phyloP scores from a whole-genome alignment of 2,797 vertebrate species.

The Phataginus tricuspis region DNA sequence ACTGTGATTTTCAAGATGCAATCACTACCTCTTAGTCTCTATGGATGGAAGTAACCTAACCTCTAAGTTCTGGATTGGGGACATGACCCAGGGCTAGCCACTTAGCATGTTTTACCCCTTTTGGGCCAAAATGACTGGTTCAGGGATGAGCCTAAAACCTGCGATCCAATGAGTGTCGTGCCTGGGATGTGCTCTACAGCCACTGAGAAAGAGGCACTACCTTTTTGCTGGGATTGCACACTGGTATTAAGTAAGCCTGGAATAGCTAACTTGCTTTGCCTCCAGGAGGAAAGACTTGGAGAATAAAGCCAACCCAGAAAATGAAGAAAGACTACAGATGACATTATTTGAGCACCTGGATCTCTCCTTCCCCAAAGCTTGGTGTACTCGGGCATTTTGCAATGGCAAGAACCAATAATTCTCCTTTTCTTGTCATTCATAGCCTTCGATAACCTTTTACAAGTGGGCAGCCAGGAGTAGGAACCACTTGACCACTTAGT shows the following conservation, averaged over 20 bases:
- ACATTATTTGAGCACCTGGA: background rate
- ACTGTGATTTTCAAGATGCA: background rate
- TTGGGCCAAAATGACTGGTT: background rate
- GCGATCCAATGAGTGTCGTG: background rate
- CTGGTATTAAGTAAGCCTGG: background rate
- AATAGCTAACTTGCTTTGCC: background rate
- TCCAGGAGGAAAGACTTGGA: background rate
- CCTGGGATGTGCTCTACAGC: background rate
- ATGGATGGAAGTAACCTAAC: background rate
- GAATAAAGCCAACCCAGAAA: background rate
- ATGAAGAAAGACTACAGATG: background rate
- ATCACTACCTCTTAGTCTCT: background rate
- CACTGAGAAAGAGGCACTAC: background rate
- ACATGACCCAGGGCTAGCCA: background rate
- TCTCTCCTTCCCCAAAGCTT: background rate
- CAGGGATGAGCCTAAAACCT: background rate
- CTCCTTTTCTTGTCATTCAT: background rate
- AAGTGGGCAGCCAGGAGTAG: background rate
- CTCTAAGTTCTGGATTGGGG: background rate
- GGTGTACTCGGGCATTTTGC: background rate
- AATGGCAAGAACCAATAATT: background rate
- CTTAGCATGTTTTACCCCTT: background rate
- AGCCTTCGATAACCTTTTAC: background rate
- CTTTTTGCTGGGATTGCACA: background rate
- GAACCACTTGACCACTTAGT: background rate